Evolutionary conservation across 2,888 invertebrate species (phyloP), one percentile per base, ranked within the genome.

Genomic region (Arrhopalites spinosus): DNA sequence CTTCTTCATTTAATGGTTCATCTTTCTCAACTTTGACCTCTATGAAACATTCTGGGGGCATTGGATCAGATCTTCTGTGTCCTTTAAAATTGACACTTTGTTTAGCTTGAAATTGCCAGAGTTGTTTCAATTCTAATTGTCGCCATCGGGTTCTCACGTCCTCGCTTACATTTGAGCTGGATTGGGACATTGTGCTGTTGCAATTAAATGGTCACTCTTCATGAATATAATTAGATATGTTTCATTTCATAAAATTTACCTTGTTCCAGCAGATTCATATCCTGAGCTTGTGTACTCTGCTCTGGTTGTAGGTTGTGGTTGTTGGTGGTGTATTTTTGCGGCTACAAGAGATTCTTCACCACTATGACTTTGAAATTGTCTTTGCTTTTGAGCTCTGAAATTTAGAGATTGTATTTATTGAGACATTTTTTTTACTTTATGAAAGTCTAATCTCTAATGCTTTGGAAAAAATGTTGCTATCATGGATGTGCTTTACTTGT

Each of bases 61-160:
- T 69, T 23, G 20, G 5, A 23, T 17, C 5, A 0, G 50, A 23
- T 15, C 13, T 59, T 59, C 11, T 2, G 20, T 64, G 43, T 30
- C 50, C 64, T 13, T 20, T 61, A 29, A 66, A 66, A 43, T 72
- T 27, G 3, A 27, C 8, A 23, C 53, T 70, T 7, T 79, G 64
- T 11, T 77, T 72, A 13, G 63, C 66, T 15, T 72, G 70, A 53
- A 73, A 82, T 13, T 82, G 77, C 64, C 56, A 72, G 2, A 82
- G 43, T 30, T 69, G 53, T 56, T 82, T 82, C 0, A 82, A n/a
- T 68, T 82, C 81, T 0, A 75, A 43, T 56, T 77, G 78, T 61
- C 78, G 74, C 78, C 81, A 78, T 47, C 73, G 79, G 27, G 11
- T 56, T 17, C 77, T 68, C 13, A 77, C 50, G 13, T 77, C 73